Percentiles rank a stretch among this genome's conserved stretches.
These are phyloP conservation scores for Ptilodon capucinus DNA, from an alignment of 2,888 invertebrate genomes.

Conservation along the genomic window DNA sequence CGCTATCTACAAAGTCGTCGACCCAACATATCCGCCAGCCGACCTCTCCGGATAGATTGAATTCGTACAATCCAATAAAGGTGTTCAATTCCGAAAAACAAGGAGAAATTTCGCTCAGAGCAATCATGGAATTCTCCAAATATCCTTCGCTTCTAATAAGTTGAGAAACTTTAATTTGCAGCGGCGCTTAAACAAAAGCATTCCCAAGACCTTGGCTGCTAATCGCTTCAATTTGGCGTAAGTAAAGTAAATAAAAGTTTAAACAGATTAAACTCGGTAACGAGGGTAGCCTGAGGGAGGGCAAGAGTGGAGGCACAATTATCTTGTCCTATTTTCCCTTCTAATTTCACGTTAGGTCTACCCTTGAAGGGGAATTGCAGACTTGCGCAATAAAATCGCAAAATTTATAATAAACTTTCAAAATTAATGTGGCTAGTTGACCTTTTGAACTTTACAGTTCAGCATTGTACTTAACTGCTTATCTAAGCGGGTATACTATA, in stretches of 20 bases:
- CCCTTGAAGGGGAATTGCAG: constrained; percentile 41
- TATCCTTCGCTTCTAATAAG: constrained; percentile 29
- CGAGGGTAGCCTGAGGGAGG: constrained; percentile 48
- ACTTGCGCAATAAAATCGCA: constrained; percentile 37
- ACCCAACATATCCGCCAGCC: constrained; percentile 29
- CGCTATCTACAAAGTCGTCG: constrained; percentile 30
- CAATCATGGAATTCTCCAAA: constrained; percentile 24
- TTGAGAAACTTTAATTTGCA: constrained; percentile 39
- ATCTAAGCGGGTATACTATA: no score
- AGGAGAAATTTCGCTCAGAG: constrained; percentile 1
- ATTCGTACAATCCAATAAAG: constrained; percentile 37
- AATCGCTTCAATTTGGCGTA: constrained; percentile 70
- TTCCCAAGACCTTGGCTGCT: constrained; percentile 52
- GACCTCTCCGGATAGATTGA: constrained; percentile 36
- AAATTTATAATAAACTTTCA: no score
- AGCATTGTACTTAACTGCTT: no score
- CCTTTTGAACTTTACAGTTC: no score
- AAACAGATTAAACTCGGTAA: constrained; percentile 77
- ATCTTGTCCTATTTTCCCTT: constrained; percentile 79
- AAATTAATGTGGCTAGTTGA: no score
- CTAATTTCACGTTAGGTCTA: constrained; percentile 72
- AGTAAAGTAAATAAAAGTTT: constrained; percentile 77
- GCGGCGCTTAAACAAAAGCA: constrained; percentile 47
- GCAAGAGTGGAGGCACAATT: constrained; percentile 60
- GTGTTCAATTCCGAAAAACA: constrained; percentile 35